A percentile compares a stretch with the other conserved stretches of the same genome.
phyloP scores from a whole-genome alignment of 2,797 vertebrate genomes.

The Scolopax rusticola region DNA sequence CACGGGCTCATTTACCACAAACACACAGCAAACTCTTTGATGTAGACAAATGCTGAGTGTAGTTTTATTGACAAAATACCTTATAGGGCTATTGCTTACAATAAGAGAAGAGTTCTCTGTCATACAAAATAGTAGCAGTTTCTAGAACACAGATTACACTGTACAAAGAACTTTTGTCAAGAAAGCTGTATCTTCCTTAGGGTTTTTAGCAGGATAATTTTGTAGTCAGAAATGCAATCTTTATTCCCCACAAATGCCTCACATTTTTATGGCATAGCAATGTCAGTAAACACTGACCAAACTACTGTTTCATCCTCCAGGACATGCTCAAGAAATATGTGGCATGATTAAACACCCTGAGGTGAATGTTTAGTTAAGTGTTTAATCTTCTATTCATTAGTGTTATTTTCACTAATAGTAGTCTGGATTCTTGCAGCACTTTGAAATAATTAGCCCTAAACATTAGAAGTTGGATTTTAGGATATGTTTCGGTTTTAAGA shows the following conservation, averaged over 20 bases:
- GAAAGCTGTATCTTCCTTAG: neutral
- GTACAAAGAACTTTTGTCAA: neutral
- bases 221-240: conserved; percentile 17
- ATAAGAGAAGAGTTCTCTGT: neutral
- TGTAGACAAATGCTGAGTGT: neutral
- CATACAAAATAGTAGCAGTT: neutral
- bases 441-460: neutral
- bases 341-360: conserved; percentile 32
- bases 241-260: neutral
- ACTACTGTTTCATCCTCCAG: neutral
- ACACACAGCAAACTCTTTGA: neutral
- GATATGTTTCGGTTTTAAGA: neutral
- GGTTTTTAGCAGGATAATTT: neutral
- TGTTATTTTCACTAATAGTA: conserved; percentile 12
- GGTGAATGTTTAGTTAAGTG: neutral
- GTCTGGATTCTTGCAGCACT: neutral
- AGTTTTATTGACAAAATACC: conserved; percentile 4
- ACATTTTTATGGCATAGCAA: conserved; percentile 1
- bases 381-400: conserved; percentile 43
- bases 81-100: neutral
- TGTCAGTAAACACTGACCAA: conserved; percentile 1
- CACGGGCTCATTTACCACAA: neutral
- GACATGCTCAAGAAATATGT: conserved; percentile 1
- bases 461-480: neutral
- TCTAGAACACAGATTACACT: neutral